phyloP scores from a whole-genome alignment of 2,888 invertebrate species.

The Deladenus siricidicola region DNA sequence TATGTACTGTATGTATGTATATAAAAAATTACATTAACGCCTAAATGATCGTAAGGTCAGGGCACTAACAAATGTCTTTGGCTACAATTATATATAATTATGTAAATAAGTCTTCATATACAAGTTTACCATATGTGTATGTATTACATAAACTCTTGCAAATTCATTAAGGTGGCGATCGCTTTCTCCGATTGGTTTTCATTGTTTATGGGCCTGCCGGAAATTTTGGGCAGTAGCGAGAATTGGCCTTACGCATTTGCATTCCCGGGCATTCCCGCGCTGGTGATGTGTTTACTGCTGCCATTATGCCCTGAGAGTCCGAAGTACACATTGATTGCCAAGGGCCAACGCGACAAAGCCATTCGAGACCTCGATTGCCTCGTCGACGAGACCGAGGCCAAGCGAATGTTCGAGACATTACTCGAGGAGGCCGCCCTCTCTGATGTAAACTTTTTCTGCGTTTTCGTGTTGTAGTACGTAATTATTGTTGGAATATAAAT shows the following conservation, averaged over 20 bases:
- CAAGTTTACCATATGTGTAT: too few relatives aligned
- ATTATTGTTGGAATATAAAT: too few relatives aligned
- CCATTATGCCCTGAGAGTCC: constrained; percentile 53
- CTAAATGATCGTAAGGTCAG: too few relatives aligned
- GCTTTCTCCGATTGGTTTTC: constrained; percentile 56
- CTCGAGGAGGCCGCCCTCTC: constrained; percentile 34
- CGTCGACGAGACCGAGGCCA: constrained; percentile 35
- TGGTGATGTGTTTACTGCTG: constrained; percentile 37
- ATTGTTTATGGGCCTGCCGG: constrained; percentile 56
- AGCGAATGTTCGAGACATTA: constrained; percentile 38
- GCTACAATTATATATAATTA: too few relatives aligned
- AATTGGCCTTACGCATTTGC: constrained; percentile 55
- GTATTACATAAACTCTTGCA: too few relatives aligned
- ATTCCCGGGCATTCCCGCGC: constrained; percentile 52
- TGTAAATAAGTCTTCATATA: too few relatives aligned
- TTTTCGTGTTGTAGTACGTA: too few relatives aligned
- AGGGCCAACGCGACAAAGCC: constrained; percentile 24
- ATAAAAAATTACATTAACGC: too few relatives aligned
- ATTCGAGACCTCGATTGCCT: constrained; percentile 28
- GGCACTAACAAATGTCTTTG: too few relatives aligned
- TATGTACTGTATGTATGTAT: too few relatives aligned
- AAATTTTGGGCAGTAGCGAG: constrained; percentile 49
- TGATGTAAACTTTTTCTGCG: too few relatives aligned
- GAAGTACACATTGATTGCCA: constrained; percentile 36
- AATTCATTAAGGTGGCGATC: constrained; percentile 54